Evolutionary conservation across 1,140 invertebrate species (phyloP).

Genomic region (Drosophila arizonae): DNA sequence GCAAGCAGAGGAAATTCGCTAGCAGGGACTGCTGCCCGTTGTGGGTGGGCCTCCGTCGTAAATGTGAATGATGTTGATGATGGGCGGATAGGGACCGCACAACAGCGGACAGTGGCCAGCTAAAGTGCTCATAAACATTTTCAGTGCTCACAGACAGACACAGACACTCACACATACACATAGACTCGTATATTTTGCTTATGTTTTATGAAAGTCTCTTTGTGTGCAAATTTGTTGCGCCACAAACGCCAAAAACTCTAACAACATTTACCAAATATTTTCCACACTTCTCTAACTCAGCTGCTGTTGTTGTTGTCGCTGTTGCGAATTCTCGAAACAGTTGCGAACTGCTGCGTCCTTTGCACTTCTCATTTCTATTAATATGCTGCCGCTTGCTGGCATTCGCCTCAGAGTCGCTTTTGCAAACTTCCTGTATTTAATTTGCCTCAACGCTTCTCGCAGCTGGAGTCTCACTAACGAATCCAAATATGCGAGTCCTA

Average conservation of each 20-base stretch:
- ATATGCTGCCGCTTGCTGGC: slow-evolving; percentile 55
- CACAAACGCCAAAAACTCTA: slow-evolving; percentile 45
- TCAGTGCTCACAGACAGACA: slow-evolving; percentile 30
- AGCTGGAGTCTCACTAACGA: slow-evolving; percentile 37
- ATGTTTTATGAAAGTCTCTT: slow-evolving; percentile 57
- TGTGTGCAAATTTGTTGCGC: slow-evolving; percentile 63
- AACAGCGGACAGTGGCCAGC: slow-evolving; percentile 40
- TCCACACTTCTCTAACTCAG: neutral
- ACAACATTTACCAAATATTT: slow-evolving; percentile 45
- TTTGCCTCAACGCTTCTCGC: slow-evolving; percentile 48
- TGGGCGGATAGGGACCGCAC: slow-evolving; percentile 59
- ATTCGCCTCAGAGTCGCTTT: slow-evolving; percentile 59
- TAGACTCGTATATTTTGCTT: slow-evolving; percentile 4
- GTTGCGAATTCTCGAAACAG: slow-evolving; percentile 46
- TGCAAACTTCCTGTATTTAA: slow-evolving; percentile 73
- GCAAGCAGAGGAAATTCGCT: neutral
- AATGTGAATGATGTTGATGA: slow-evolving; percentile 70
- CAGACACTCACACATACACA: slow-evolving; percentile 1
- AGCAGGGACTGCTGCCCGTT: neutral
- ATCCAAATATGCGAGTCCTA: slow-evolving; percentile 29
- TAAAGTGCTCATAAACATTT: slow-evolving; percentile 78
- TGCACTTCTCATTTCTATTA: slow-evolving; percentile 60
- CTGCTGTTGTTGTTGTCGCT: neutral
- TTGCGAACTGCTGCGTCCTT: slow-evolving; percentile 25
- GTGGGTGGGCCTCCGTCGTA: neutral